Evolutionary conservation across 2,797 vertebrate species (phyloP), one percentile per base, ranked within the genome.

Genomic region (Gallinago solitaria): DNA sequence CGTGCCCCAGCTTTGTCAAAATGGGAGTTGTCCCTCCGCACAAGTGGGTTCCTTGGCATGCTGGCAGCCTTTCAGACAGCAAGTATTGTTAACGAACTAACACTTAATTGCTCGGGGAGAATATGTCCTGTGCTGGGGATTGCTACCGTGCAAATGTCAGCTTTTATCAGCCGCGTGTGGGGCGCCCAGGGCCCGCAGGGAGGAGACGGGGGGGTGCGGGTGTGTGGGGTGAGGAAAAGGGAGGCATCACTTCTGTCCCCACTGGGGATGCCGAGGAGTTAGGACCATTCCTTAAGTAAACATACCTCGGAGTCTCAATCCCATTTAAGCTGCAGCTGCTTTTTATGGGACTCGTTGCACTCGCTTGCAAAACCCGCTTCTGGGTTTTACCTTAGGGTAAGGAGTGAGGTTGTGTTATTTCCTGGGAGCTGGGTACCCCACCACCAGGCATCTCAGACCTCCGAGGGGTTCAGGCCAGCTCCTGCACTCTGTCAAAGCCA

Each of bases 401-500:
- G 74, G 76, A 94, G 75, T 1, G 1, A 32, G 60, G 48, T 56
- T 69, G 33, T 54, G 64, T 35, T 85, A 37, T 73, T 88, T 93
- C 92, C 63, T 11, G 5, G 76, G 82, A 85, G 50, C 63, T 64
- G 69, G 56, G 59, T 69, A 64, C 53, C 67, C 65, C 5, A 1
- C 27, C 53, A 41, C 54, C 56, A 82, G 67, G 28, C 77, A 69
- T 71, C 74, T 95, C 57, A 48, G 91, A 47, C 48, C 76, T 85
- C 86, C 1, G 3, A 86, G 83, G 82, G 21, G 51, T 65, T 89
- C 68, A 47, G 41, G 54, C 33, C 60, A 74, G 37, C 56, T 74
- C 47, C 95, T 96, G 95, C 60, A 43, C 43, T 96, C 84, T 53
- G 70, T 96, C 96, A 93, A 87, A 93, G 68, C 73, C 91, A 94